These are phyloP conservation scores for Regulus satrapa DNA, from an alignment of 2,113 vertebrate genomes.

Conservation along the genomic window DNA sequence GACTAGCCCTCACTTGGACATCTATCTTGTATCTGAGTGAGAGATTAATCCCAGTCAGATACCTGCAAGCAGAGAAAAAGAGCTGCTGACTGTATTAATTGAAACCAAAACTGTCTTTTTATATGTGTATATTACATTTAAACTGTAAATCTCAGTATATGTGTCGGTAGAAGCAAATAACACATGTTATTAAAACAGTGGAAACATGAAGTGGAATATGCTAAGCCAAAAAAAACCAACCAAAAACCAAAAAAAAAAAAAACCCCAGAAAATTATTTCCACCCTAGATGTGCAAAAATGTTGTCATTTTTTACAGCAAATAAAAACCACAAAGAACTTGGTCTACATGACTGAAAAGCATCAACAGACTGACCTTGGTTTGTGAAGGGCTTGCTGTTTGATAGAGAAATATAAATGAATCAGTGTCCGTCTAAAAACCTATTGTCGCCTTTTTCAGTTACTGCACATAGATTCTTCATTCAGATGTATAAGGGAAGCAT, in stretches of 20 bases:
- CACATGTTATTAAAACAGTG: neutral
- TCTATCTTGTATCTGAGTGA: neutral
- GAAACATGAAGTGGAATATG: neutral
- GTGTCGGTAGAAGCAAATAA: neutral
- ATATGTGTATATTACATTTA: neutral
- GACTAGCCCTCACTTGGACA: neutral
- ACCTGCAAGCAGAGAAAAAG: neutral
- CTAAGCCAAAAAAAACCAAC: neutral
- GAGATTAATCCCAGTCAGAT: neutral
- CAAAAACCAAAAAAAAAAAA: no score
- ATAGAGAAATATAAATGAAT: neutral
- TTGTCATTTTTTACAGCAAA: neutral
- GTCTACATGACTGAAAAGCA: neutral
- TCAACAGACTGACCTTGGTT: neutral
- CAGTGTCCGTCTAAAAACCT: neutral
- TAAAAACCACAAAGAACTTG: neutral
- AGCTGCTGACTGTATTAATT: neutral
- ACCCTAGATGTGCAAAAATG: neutral
- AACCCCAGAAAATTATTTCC: neutral
- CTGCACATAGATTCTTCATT: neutral
- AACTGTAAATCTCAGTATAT: neutral
- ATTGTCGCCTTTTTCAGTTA: neutral
- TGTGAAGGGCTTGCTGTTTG: neutral
- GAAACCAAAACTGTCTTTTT: neutral
- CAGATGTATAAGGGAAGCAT: neutral